These are phyloP conservation scores for Columba guinea DNA, from an alignment of 2,797 vertebrate species.

Conservation along the genomic window DNA sequence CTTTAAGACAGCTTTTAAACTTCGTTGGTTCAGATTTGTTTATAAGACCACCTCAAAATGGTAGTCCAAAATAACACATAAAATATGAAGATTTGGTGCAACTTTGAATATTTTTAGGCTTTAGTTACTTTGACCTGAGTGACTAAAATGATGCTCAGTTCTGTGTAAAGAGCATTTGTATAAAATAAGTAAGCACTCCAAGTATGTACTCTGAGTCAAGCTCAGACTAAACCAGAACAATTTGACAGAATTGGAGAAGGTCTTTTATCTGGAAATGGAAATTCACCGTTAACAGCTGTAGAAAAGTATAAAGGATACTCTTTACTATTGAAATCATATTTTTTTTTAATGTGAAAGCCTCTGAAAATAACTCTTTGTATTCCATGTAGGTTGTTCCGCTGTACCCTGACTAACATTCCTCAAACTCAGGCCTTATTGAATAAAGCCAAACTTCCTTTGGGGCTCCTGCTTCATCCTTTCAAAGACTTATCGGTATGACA, in stretches of 20 bases:
- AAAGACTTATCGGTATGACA: conserved; percentile 94
- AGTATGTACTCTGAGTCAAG: background rate
- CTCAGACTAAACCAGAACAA: background rate
- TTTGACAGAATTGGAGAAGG: background rate
- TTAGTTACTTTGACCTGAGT: background rate
- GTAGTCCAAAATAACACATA: background rate
- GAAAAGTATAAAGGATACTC: background rate
- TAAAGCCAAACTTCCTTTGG: conserved; percentile 97
- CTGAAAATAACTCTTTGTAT: conserved; percentile 65
- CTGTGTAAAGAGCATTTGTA: background rate
- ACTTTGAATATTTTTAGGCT: background rate
- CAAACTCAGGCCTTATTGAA: conserved; percentile 95
- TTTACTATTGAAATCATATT: background rate
- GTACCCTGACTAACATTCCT: conserved; percentile 93
- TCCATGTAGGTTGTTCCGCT: conserved; percentile 88
- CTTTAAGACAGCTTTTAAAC: background rate
- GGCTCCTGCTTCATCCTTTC: conserved; percentile 96
- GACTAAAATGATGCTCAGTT: background rate
- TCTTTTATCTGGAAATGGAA: background rate
- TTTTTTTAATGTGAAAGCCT: conserved; percentile 21
- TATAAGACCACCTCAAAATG: background rate
- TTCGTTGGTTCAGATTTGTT: background rate
- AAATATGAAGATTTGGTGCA: background rate
- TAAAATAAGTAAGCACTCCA: background rate
- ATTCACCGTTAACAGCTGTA: background rate